Evolutionary conservation across 1,140 invertebrate species (phyloP), one percentile per base, ranked within the genome.

Genomic region (Gonatopus flavifemur): DNA sequence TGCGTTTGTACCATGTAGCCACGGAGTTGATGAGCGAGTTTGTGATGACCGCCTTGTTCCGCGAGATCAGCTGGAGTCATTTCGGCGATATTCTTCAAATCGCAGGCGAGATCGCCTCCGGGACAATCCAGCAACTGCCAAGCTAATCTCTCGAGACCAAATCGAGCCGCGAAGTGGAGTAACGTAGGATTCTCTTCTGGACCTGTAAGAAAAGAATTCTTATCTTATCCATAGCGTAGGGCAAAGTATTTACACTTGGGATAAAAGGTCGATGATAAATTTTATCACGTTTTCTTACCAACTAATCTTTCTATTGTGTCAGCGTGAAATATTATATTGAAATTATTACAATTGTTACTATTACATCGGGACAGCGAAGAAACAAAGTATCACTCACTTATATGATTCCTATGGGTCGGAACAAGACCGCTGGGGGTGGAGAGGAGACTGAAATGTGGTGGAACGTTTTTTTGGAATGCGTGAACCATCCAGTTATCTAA

Each of bases 131-230:
- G 70, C 20, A 96, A 71, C 63, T 88, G 86, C 81, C 89, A 88
- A 25, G 88, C 86, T 6, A 94, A 78, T 52, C 89, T 86, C 67
- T 91, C 88, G 38, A 95, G 75, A 0, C 92, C 92, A 70, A 90
- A 93, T 41, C 86, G 83, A 1, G 91, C 90, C 1, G 91, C 88
- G 72, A 94, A 95, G 67, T 96, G 93, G 6, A 96, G 77, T 18
- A 94, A 69, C 0, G 91, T 94, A 1, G 93, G 93, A 65, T 89
- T 88, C 64, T 93, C 90, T 69, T 92, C 89, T 15, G 84, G 82
- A 66, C 84, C 88, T 88, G 33, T 0, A 39, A 40, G 10, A 16
- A 25, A 44, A 46, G 10, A 5, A 28, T 46, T 37, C 12, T 37
- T 51, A 21, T 1, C 4, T 24, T 2, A 2, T 3, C 12, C 43